A percentile compares a stretch with the other conserved stretches of the same genome.
Evolutionary conservation across 2,888 invertebrate genomes (phyloP).

Genomic region (Sylvicola cinctus): DNA sequence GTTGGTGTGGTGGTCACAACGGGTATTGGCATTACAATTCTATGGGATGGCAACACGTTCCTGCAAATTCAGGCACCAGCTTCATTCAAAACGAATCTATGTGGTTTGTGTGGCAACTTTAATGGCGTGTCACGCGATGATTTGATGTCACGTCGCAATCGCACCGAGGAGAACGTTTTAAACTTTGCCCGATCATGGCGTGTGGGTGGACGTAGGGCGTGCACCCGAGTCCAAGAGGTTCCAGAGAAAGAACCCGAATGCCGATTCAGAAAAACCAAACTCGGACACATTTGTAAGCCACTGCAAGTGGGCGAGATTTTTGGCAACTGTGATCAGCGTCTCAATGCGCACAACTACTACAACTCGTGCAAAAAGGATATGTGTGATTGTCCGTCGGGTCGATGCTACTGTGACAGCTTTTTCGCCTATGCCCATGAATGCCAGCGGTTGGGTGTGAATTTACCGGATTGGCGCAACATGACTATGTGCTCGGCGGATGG

Average conservation of each 20-base stretch:
- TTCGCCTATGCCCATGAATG: constrained; percentile 81
- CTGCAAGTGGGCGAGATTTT: constrained; percentile 35
- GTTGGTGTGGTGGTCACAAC: constrained; percentile 47
- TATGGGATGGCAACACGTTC: constrained; percentile 89
- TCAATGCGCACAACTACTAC: constrained; percentile 65
- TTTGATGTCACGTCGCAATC: constrained; percentile 43
- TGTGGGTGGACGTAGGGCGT: constrained; percentile 58
- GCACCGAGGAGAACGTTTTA: constrained; percentile 36
- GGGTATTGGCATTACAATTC: constrained; percentile 56
- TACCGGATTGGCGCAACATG: constrained; percentile 48
- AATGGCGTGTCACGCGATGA: constrained; percentile 41
- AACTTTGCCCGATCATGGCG: constrained; percentile 81
- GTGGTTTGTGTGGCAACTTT: constrained; percentile 90
- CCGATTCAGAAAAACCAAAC: constrained; percentile 27
- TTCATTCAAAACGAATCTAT: constrained; percentile 51
- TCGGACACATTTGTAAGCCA: constrained; percentile 30
- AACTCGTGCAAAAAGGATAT: constrained; percentile 74
- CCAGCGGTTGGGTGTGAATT: constrained; percentile 47
- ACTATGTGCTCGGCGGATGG: constrained; percentile 47
- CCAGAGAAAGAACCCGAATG: constrained; percentile 27
- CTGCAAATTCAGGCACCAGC: constrained; percentile 65
- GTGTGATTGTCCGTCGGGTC: constrained; percentile 62
- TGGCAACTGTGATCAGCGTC: constrained; percentile 53
- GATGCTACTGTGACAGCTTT: constrained; percentile 78
- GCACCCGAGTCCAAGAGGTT: constrained; percentile 34